Evolutionary conservation across 2,113 vertebrate species (phyloP).

Genomic region (Origma solitaria): DNA sequence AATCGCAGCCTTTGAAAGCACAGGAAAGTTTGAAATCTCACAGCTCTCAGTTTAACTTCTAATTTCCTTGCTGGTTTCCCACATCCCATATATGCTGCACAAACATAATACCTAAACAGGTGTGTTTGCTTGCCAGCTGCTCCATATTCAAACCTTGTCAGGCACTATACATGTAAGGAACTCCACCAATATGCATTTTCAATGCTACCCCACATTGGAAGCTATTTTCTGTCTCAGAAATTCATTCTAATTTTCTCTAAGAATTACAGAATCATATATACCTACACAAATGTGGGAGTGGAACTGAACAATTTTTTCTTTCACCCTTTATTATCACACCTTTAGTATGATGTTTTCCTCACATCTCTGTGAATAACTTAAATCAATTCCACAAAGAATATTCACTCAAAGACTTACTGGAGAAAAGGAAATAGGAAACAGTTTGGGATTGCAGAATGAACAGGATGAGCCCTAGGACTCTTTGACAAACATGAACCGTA

Average conservation of each 20-base stretch:
- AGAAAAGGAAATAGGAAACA: background rate
- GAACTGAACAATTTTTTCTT: background rate
- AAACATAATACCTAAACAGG: background rate
- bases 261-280: background rate
- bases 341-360: background rate
- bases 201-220: background rate
- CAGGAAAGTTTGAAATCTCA: background rate
- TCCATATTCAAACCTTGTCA: background rate
- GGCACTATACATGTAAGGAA: background rate
- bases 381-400: background rate
- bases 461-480: background rate
- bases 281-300: background rate
- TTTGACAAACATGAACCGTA: background rate
- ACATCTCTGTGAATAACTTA: background rate
- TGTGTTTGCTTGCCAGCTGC: background rate
- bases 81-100: background rate
- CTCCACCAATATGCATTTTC: background rate
- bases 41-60: background rate
- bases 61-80: background rate
- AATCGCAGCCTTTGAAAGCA: background rate
- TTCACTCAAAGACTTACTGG: background rate
- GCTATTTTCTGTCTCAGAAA: background rate
- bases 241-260: background rate
- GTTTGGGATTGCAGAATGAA: background rate
- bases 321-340: background rate